Conservation (phyloP, 1,140 invertebrate genomes). For the Protaetia brevitarsis region DNA sequence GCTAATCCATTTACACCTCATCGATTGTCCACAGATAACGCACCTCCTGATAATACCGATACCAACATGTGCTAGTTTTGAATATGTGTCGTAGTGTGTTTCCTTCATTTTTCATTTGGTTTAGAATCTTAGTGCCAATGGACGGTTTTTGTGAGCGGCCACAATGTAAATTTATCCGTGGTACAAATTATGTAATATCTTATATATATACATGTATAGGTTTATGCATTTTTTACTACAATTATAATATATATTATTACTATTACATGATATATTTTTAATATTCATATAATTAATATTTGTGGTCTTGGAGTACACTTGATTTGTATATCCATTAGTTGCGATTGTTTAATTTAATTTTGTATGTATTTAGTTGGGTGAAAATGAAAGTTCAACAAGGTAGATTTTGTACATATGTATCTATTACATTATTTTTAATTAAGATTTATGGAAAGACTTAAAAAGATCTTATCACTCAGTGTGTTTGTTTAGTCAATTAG, state of each 20-base stretch:
- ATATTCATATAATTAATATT: background rate
- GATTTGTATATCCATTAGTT: background rate
- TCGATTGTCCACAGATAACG: slow-evolving; percentile 29
- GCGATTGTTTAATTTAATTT: background rate
- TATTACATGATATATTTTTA: background rate
- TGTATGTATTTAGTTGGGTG: background rate
- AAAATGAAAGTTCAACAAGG: too few relatives aligned
- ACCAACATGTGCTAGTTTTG: slow-evolving; percentile 27
- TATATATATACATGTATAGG: background rate
- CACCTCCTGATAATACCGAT: slow-evolving; percentile 29
- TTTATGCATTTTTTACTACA: background rate
- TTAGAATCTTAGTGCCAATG: slow-evolving; percentile 27
- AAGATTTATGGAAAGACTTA: too few relatives aligned
- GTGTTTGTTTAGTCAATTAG: too few relatives aligned
- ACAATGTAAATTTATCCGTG: slow-evolving; percentile 3
- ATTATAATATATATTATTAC: slow-evolving; percentile 1
- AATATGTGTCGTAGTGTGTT: slow-evolving; percentile 13
- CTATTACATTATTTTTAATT: too few relatives aligned
- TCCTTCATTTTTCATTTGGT: background rate
- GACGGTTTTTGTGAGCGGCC: slow-evolving; percentile 7
- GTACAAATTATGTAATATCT: slow-evolving; percentile 11
- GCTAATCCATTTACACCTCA: slow-evolving; percentile 41
- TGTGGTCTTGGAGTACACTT: background rate
- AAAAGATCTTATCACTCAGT: too few relatives aligned
- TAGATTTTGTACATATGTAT: too few relatives aligned